Evolutionary conservation across 2,113 vertebrate genomes (phyloP), one percentile per base, ranked within the genome.

Genomic region (Corvus hawaiiensis): DNA sequence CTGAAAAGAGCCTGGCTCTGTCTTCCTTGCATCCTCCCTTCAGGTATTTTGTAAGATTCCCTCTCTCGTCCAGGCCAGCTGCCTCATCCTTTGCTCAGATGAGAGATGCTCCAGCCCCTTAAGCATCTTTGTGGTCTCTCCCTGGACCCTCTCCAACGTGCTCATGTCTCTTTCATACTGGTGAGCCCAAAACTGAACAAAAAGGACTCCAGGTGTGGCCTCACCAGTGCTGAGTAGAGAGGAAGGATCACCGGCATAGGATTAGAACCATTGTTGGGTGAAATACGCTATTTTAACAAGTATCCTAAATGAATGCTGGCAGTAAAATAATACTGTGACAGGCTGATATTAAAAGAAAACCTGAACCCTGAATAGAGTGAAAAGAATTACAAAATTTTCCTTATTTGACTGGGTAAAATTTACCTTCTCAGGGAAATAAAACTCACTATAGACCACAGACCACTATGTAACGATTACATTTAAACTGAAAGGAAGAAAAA

Each of bases 101-200:
- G 14, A 74, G 43, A 69, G 44, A 44, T 13, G 9, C 18, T 73
- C 32, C 59, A 72, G 61, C 15, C 35, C 35, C 30, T 72, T 7
- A 49, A 59, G 6, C 24, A 84, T 13, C 43, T 49, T 18, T 18
- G 18, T 28, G n/a, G 32, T 17, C 12, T 18, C 26, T 35, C 7
- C 11, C 20, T 19, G 35, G 55, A 63, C 32, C 43, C 30, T 68
- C 27, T 58, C 35, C 67, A 62, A 23, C 16, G 48, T 1, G 8
- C 16, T 46, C 4, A 0, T 6, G 14, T 35, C n/a, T 62, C 26
- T 51, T 14, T 48, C 7, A 2, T 13, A 48, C 33, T 10, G 41
- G 17, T 28, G 9, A 66, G 14, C 11, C 35, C 44, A 74, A 71
- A 89, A 73, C 30, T 27, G 55, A 48, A 14, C 23, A 52, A 41